Base-by-base conservation (phyloP, 2,113 vertebrate species). In the Hucho hucho region DNA sequence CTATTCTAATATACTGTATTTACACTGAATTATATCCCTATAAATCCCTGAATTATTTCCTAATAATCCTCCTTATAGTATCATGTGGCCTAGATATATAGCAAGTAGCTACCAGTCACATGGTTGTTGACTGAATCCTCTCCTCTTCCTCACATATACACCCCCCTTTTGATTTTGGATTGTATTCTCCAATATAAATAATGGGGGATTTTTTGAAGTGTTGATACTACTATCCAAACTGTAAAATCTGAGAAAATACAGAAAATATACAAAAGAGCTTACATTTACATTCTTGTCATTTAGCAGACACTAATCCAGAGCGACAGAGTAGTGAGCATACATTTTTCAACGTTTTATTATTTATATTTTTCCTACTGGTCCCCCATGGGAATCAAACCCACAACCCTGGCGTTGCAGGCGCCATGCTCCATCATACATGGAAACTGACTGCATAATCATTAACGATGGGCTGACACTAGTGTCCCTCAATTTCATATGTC, bases 1-100 rank as follows among this genome's bases (percentile, higher is more conserved):
- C 91, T 72, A 89, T 87, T 87, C 83, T 83, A 88, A 93, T 89
- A 89, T 84, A 80, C 84, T 43, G 37, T 43, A 43, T 11, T 84
- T 87, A 86, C 81, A 43, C 63, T 84, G 87, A 88, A 90, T 91
- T 83, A 89, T 87, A 89, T 83, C 84, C 72, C 20, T 79, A 80
- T 79, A 89, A 91, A 88, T 89, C 89, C 87, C 75, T 81, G 85
- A 83, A 90, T 86, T 73, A 85, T 80, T 86, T 87, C 77, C 78
- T 83, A 87, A 84, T 92, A 92, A 91, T 92, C 90, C 90, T 71
- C 24, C 74, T 86, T 84, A 84, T 85, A 82, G 79, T 77, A 83
- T 91, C 87, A 91, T 78, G 81, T 89, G 90, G 82, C 88, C 82
- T 81, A 81, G 9, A 43, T 43, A 43, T 43, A 43, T 43, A 43